These are phyloP conservation scores for Patella ulyssiponensis DNA, from an alignment of 2,888 invertebrate species.

Conservation along the genomic window DNA sequence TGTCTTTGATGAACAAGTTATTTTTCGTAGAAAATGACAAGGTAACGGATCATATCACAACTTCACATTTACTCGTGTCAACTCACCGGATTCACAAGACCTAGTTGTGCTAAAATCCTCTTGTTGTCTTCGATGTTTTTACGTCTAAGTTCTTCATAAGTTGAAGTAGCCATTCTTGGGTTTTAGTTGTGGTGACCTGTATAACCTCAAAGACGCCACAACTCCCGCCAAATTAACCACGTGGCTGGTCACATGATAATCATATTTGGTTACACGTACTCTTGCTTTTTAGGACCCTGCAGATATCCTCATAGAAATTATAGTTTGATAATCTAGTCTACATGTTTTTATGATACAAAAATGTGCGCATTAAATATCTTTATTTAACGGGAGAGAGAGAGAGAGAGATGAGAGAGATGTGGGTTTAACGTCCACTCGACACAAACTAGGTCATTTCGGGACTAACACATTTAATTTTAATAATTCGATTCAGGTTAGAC, in stretches of 20 bases:
- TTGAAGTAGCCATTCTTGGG: conserved; percentile 28
- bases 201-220: neutral
- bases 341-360: neutral
- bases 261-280: neutral
- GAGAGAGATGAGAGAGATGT: neutral
- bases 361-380: neutral
- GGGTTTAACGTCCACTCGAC: no score
- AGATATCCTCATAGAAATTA: neutral
- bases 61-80: no score
- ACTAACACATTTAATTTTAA: no score
- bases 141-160: conserved; percentile 49
- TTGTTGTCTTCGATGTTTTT: conserved; percentile 65
- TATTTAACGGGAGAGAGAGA: conserved; percentile 6
- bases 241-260: conserved; percentile 21
- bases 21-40: no score
- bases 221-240: conserved; percentile 26
- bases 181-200: conserved; percentile 17
- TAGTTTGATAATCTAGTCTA: neutral
- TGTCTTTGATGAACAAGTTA: no score
- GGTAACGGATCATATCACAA: no score
- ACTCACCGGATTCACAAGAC: conserved; percentile 60
- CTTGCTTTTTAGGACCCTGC: neutral
- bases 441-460: no score
- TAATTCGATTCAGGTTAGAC: no score
- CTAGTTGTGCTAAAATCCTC: conserved; percentile 65